These are phyloP conservation scores for Myopa testacea DNA, from an alignment of 2,888 invertebrate genomes.

Conservation along the genomic window DNA sequence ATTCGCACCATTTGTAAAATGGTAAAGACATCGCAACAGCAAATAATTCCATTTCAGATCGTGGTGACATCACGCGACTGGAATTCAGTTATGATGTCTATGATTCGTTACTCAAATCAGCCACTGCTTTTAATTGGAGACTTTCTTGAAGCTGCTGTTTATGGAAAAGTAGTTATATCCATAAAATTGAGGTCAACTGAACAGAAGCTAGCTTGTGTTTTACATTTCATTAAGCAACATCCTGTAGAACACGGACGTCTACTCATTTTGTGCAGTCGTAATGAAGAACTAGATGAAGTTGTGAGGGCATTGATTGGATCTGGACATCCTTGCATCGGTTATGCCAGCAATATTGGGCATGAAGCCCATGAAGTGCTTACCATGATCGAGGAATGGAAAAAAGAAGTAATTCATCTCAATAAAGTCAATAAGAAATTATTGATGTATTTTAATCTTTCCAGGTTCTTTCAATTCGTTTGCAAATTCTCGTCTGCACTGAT, in stretches of 20 bases:
- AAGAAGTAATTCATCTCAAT: conserved; percentile 44
- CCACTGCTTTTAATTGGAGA: conserved; percentile 79
- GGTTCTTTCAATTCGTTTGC: conserved; percentile 42
- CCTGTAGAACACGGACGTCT: conserved; percentile 69
- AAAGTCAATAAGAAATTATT: background rate
- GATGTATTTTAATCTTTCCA: background rate
- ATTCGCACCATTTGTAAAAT: conserved; percentile 47
- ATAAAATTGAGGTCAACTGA: conserved; percentile 63
- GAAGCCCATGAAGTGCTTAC: conserved; percentile 43
- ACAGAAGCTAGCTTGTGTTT: conserved; percentile 61
- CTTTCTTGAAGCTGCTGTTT: conserved; percentile 80
- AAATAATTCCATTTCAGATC: conserved; percentile 69
- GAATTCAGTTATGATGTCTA: conserved; percentile 72
- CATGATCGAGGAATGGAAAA: conserved; percentile 53
- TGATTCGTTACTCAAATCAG: conserved; percentile 68
- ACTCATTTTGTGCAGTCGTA: conserved; percentile 74
- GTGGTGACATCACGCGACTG: conserved; percentile 75
- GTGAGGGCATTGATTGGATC: conserved; percentile 51
- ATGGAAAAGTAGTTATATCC: conserved; percentile 72
- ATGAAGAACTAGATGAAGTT: conserved; percentile 71
- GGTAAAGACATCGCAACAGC: conserved; percentile 41
- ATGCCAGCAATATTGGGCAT: conserved; percentile 44
- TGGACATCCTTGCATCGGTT: conserved; percentile 50
- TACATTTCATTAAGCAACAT: conserved; percentile 70
- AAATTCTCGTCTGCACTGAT: conserved; percentile 78